Evolutionary conservation across 1,140 invertebrate species (phyloP).

Genomic region (Drosophila malerkotliana): DNA sequence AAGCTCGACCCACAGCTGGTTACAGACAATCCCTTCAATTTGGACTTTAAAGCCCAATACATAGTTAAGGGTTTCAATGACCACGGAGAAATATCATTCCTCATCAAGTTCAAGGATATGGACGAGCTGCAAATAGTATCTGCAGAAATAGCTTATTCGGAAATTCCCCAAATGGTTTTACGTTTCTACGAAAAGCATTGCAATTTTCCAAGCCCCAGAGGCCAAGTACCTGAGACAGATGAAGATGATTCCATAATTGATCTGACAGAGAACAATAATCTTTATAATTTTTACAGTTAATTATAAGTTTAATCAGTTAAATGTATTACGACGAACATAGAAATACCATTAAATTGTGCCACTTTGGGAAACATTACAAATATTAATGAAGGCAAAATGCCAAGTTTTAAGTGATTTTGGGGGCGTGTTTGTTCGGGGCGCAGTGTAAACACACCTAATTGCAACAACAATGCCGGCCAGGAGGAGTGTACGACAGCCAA

Average conservation of each 20-base stretch:
- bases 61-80: slow-evolving; percentile 6
- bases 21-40: slow-evolving; percentile 29
- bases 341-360: slow-evolving; percentile 14
- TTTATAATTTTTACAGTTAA: too few species aligned
- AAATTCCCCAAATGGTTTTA: slow-evolving; percentile 41
- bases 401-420: slow-evolving; percentile 52
- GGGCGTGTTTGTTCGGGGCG: slow-evolving; percentile 25
- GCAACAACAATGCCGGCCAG: slow-evolving; percentile 43
- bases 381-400: slow-evolving; percentile 36
- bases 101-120: slow-evolving; percentile 31
- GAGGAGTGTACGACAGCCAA: slow-evolving; percentile 38
- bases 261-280: too few species aligned
- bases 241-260: too few species aligned
- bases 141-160: slow-evolving; percentile 21
- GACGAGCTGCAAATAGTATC: neutral
- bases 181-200: slow-evolving; percentile 35
- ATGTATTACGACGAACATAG: neutral
- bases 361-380: slow-evolving; percentile 31
- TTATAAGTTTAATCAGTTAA: too few species aligned
- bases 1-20: slow-evolving; percentile 31
- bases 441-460: slow-evolving; percentile 53
- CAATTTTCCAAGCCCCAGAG: neutral
- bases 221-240: too few species aligned
- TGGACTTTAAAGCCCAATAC: slow-evolving; percentile 9
- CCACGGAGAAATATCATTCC: slow-evolving; percentile 14